These are phyloP conservation scores for Neotoma lepida DNA, from an alignment of 2,113 vertebrate species.

Conservation along the genomic window DNA sequence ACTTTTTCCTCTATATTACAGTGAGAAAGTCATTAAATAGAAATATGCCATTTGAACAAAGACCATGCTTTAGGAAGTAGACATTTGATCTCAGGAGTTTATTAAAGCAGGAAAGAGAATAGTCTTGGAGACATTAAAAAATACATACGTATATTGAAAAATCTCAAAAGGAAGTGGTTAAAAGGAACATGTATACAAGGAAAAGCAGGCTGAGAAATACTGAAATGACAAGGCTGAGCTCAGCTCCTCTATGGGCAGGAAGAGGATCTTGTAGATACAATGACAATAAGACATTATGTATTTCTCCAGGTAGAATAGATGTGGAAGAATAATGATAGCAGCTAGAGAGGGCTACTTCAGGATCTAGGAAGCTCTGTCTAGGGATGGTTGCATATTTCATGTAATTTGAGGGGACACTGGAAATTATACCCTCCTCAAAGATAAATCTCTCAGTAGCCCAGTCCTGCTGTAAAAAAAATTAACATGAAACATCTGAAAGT, in stretches of 20 bases:
- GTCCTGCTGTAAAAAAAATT: neutral
- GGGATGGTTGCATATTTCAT: neutral
- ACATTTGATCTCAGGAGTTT: neutral
- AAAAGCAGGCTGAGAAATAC: neutral
- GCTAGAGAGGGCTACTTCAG: neutral
- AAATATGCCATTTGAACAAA: slow-evolving; percentile 20
- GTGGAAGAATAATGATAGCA: neutral
- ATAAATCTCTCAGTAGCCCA: neutral
- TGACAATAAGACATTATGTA: neutral
- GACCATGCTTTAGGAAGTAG: neutral
- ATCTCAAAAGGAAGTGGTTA: neutral
- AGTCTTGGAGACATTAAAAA: neutral
- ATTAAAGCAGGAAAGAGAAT: neutral
- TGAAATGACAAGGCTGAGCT: neutral
- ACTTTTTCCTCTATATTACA: neutral
- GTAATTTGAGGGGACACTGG: neutral
- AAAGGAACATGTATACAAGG: neutral
- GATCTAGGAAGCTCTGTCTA: neutral
- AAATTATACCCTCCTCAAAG: neutral
- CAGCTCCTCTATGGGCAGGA: fast-evolving
- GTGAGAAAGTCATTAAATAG: neutral
- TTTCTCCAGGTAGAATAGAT: neutral
- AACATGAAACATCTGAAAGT: neutral
- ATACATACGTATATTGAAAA: neutral
- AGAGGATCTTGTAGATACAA: too few species aligned